Evolutionary conservation across 2,888 invertebrate genomes (phyloP).

Genomic region (Pardosa pseudoannulata): DNA sequence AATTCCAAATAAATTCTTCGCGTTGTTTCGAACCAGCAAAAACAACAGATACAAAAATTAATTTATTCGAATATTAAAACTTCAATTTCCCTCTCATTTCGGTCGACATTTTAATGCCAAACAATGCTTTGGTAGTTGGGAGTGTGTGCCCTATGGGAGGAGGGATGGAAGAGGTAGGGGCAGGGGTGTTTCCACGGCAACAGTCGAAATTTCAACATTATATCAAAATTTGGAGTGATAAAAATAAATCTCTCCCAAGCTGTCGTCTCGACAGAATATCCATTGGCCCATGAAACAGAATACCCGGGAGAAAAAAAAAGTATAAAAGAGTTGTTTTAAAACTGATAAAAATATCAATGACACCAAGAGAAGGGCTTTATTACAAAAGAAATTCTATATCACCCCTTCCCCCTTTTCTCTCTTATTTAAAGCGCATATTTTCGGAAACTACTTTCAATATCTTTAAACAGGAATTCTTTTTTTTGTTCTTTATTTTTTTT

Average conservation of each 20-base stretch:
- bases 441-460: background rate
- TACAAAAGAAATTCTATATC: background rate
- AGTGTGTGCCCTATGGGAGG: too few relatives aligned
- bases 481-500: too few relatives aligned
- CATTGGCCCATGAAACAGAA: background rate
- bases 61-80: too few relatives aligned
- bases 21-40: too few relatives aligned
- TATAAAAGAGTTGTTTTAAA: background rate
- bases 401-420: too few relatives aligned
- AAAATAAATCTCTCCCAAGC: background rate
- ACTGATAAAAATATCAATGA: background rate
- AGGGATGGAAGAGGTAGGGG: too few relatives aligned
- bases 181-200: background rate
- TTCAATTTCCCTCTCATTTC: too few relatives aligned
- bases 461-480: background rate
- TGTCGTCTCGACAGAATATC: background rate
- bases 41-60: too few relatives aligned
- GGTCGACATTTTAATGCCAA: too few relatives aligned
- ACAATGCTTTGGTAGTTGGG: too few relatives aligned
- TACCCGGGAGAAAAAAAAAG: background rate
- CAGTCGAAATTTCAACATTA: background rate
- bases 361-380: background rate
- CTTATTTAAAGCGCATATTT: background rate
- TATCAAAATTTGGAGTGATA: background rate
- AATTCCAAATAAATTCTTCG: too few relatives aligned